A percentile compares a stretch with the other conserved stretches of the same genome.
These are phyloP conservation scores for Crocodylus rhombifer DNA, from an alignment of 2,797 vertebrate genomes.

Conservation along the genomic window DNA sequence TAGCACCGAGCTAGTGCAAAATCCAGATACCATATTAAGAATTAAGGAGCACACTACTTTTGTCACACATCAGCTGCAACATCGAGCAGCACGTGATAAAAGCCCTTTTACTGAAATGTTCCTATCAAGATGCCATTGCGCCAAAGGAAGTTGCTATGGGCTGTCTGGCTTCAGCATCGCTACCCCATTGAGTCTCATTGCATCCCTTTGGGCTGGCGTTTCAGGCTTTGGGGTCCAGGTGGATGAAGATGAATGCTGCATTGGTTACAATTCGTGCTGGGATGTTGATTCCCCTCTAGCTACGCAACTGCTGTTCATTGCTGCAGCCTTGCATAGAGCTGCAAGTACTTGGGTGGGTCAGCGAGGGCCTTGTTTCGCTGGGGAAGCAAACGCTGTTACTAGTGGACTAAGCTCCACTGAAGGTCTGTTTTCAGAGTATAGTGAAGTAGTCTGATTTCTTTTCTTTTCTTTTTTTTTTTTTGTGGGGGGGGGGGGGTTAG, in stretches of 20 bases:
- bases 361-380: neutral
- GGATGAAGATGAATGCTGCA: neutral
- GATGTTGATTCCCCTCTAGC: neutral
- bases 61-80: neutral
- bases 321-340: neutral
- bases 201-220: neutral
- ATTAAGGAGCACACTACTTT: neutral
- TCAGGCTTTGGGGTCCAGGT: neutral
- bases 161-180: neutral
- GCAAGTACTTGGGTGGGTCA: neutral
- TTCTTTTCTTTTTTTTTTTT: too few relatives aligned
- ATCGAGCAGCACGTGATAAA: neutral
- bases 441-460: too few relatives aligned
- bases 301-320: neutral
- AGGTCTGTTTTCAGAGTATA: too few relatives aligned
- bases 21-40: neutral
- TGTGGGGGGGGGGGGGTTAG: neutral
- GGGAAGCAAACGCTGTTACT: neutral
- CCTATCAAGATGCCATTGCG: neutral
- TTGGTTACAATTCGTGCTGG: neutral
- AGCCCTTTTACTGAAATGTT: neutral
- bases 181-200: neutral
- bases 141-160: too few relatives aligned
- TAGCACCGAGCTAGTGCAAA: too few relatives aligned
- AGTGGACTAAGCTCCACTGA: neutral